Evolutionary conservation across 2,888 invertebrate genomes (phyloP).

Genomic region (Liposcelis brunnea): DNA sequence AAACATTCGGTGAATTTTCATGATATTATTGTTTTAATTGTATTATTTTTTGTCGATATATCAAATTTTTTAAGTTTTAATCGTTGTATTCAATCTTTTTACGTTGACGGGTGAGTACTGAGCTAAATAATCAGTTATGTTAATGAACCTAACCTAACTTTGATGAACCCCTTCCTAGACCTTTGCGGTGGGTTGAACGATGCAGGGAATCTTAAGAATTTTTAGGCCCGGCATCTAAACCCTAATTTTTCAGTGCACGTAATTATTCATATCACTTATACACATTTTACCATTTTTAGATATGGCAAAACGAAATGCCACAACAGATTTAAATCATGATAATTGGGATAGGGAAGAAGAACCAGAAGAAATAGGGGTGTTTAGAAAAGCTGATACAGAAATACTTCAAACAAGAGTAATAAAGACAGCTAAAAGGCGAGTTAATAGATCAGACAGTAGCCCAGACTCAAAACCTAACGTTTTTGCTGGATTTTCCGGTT

Average conservation of each 20-base stretch:
- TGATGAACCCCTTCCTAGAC: no score
- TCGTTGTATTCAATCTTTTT: no score
- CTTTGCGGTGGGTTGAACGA: background rate
- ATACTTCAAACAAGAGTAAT: constrained; percentile 59
- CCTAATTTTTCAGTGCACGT: no score
- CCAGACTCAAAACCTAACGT: constrained; percentile 10
- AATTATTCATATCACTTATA: no score
- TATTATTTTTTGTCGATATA: no score
- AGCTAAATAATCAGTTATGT: no score
- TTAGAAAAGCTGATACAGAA: constrained; percentile 31
- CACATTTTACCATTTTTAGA: no score
- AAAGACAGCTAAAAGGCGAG: constrained; percentile 56
- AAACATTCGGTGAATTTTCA: no score
- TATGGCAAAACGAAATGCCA: constrained; percentile 64
- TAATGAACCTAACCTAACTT: no score
- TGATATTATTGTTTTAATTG: no score
- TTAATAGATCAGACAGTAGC: constrained; percentile 20
- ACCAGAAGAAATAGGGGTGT: constrained; percentile 20
- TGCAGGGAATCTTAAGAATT: background rate
- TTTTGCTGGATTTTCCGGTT: constrained; percentile 16
- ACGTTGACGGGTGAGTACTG: no score
- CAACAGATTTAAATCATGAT: constrained; percentile 50
- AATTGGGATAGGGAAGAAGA: constrained; percentile 57
- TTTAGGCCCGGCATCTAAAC: background rate
- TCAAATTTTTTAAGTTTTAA: no score